Evolutionary conservation across 2,888 invertebrate genomes (phyloP), one percentile per base, ranked within the genome.

Genomic region (Acrobeloides nanus): DNA sequence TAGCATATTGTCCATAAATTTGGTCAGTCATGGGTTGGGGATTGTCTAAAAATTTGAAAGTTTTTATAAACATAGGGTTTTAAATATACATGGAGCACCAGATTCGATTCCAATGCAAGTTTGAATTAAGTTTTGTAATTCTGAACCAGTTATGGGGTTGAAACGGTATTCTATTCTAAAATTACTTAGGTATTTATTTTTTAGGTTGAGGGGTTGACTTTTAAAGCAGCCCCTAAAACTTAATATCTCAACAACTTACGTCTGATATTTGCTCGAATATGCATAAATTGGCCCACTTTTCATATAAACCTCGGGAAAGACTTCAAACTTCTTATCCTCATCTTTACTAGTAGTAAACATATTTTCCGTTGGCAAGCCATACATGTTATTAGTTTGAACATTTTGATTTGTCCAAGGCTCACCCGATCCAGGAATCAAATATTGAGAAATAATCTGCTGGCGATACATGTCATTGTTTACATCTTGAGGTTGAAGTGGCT

Each of bases 281-380:
- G 55, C 53, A 53, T 61, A 70, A 38, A 70, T 70, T 7, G 68
- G 68, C 17, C 56, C 58, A 43, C 60, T 60, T 38, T 64, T 65
- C 70, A 71, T 69, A 8, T 56, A 46, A 1, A 65, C 67, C 43
- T 70, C 70, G 0, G 70, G 70, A 57, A 70, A 70, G 4, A 66
- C 66, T 43, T 70, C 70, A 46, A 70, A 70, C 41, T 71, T 64
- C 49, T 66, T 70, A 50, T 70, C 70, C 27, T 64, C 67, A 27
- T 70, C 68, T 24, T 53, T 47, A 17, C 59, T 59, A 2, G 68
- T 68, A 8, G 61, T 57, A 50, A 70, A 70, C 70, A 70, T 71
- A 47, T 70, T 70, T 31, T 70, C 70, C 23, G 60, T 62, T n/a
- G 70, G 70, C 47, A 70, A 58, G n/a, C 51, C 48, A 31, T 59